These are phyloP conservation scores for Acanthosepion pharaonis DNA, from an alignment of 2,888 invertebrate species.

Conservation along the genomic window DNA sequence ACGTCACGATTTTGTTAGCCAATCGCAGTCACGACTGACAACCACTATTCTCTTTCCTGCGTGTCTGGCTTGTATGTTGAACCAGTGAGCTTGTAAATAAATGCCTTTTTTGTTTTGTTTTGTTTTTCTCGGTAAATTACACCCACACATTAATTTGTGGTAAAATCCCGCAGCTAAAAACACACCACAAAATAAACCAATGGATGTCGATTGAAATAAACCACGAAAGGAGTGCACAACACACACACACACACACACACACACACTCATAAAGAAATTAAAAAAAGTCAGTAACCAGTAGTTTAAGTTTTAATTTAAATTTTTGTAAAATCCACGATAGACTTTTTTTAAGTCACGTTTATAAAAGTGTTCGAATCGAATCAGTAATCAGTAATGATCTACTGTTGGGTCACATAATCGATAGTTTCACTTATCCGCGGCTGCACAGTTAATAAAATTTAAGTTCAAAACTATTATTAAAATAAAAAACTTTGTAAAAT, in stretches of 20 bases:
- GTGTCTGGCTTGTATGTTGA: background rate
- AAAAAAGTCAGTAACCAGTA: too few relatives aligned
- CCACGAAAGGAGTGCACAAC: background rate
- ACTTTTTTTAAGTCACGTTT: too few relatives aligned
- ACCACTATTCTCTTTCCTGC: background rate
- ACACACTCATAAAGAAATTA: too few relatives aligned
- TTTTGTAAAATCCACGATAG: too few relatives aligned
- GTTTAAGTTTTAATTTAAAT: too few relatives aligned
- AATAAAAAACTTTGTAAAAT: too few relatives aligned
- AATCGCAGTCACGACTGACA: background rate
- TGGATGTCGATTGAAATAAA: background rate
- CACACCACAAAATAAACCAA: background rate
- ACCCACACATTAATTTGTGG: conserved; percentile 21
- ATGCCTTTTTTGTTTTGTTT: background rate
- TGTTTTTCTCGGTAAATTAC: background rate
- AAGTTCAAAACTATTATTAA: too few relatives aligned
- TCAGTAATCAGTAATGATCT: too few relatives aligned
- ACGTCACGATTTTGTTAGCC: background rate
- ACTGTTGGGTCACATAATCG: too few relatives aligned
- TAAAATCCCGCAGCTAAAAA: background rate
- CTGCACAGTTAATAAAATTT: too few relatives aligned
- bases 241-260: background rate
- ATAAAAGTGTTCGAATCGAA: too few relatives aligned
- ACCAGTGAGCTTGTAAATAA: background rate
- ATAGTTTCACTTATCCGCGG: too few relatives aligned